Conservation (phyloP, 2,888 invertebrate genomes). For the Eupeodes luniger region DNA sequence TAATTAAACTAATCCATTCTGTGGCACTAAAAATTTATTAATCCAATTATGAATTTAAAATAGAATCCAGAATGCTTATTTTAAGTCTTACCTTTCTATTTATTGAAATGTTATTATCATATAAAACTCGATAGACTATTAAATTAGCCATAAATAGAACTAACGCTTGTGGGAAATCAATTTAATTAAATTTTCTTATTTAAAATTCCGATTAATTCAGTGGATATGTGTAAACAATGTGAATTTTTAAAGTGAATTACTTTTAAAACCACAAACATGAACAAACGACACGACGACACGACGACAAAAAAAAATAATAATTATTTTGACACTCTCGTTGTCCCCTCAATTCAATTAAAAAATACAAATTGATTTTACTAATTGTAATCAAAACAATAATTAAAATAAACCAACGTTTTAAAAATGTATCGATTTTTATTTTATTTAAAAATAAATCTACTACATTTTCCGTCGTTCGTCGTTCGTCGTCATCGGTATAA, state of each 20-base stretch:
- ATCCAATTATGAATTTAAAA: too few relatives aligned
- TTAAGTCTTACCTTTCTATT: too few relatives aligned
- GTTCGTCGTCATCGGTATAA: too few relatives aligned
- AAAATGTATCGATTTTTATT: not conserved
- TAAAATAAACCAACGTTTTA: not conserved
- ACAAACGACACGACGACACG: not conserved
- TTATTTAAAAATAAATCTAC: too few relatives aligned
- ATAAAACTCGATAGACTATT: too few relatives aligned
- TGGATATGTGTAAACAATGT: not conserved
- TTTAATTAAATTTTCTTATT: not conserved
- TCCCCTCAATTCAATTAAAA: slow-evolving; percentile 5
- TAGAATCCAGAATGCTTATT: too few relatives aligned
- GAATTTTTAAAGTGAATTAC: not conserved
- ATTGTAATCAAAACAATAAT: not conserved
- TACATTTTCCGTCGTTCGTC: too few relatives aligned
- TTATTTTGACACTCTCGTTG: not conserved
- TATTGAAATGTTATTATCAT: too few relatives aligned
- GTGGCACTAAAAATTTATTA: not conserved
- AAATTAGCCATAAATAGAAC: not conserved
- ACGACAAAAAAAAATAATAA: not conserved
- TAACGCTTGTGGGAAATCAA: not conserved
- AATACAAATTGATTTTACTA: not conserved
- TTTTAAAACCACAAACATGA: slow-evolving; percentile 7
- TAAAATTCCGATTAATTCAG: not conserved
- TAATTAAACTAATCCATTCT: not conserved